A percentile compares a stretch with the other conserved stretches of the same genome.
phyloP scores from a whole-genome alignment of 1,140 invertebrate species.

The Stegodyphus mimosarum region DNA sequence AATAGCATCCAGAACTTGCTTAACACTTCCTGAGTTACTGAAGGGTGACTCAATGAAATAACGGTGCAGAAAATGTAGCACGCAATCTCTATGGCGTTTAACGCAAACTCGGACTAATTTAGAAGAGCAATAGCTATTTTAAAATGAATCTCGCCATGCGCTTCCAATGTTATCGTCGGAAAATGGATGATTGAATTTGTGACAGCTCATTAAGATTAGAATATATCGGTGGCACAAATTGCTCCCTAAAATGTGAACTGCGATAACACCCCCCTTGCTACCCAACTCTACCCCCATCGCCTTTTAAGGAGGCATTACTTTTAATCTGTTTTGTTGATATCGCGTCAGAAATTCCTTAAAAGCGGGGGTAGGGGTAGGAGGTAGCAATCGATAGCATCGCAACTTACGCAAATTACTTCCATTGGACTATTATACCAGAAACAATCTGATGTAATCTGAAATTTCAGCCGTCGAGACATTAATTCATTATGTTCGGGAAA shows the following conservation, averaged over 20 bases:
- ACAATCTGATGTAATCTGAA: too few species aligned
- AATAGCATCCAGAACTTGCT: too few species aligned
- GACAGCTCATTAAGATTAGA: conserved; percentile 55
- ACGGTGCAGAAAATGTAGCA: neutral
- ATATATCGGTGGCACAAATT: conserved; percentile 56
- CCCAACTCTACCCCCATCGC: neutral
- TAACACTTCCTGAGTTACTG: too few species aligned
- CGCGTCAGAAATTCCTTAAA: conserved; percentile 21
- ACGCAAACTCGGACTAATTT: neutral
- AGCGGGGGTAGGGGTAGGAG: too few species aligned
- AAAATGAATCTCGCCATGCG: conserved; percentile 31
- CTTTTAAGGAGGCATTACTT: conserved; percentile 42
- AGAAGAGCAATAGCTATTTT: conserved; percentile 7
- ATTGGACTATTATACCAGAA: too few species aligned
- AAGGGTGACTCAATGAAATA: too few species aligned
- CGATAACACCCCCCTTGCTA: neutral
- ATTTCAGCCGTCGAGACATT: too few species aligned
- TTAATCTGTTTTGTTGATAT: conserved; percentile 54
- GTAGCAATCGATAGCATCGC: too few species aligned
- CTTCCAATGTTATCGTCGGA: conserved; percentile 5
- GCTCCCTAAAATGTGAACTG: conserved; percentile 35
- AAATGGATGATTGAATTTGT: conserved; percentile 57
- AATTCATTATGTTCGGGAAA: too few species aligned
- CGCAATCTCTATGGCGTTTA: neutral
- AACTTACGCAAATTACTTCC: too few species aligned